phyloP scores from a whole-genome alignment of 1,140 invertebrate genomes.

The Diachasmimorpha longicaudata region DNA sequence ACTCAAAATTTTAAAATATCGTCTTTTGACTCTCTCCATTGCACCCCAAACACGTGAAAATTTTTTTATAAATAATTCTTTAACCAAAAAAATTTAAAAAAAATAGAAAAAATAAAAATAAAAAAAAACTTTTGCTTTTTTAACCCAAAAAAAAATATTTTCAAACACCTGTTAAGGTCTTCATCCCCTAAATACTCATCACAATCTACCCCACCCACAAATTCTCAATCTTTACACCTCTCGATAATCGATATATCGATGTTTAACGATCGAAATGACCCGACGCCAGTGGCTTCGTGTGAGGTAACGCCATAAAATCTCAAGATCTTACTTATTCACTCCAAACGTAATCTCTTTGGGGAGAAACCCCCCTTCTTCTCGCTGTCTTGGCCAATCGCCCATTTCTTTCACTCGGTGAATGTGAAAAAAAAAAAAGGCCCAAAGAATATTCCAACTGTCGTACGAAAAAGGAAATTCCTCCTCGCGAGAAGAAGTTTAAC shows the following conservation, averaged over 20 bases:
- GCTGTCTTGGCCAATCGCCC: constrained; percentile 33
- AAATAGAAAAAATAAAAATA: too few species aligned
- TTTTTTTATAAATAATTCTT: too few species aligned
- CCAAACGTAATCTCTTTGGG: constrained; percentile 39
- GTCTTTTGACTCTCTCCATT: too few species aligned
- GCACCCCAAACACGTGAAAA: too few species aligned
- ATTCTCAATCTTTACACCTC: not conserved
- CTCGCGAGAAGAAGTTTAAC: not conserved
- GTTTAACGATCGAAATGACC: not conserved
- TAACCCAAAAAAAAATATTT: not conserved
- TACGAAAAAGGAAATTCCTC: not conserved
- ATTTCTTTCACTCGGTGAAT: constrained; percentile 40
- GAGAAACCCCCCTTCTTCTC: constrained; percentile 6
- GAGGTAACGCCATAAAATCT: constrained; percentile 52
- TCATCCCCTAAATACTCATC: not conserved
- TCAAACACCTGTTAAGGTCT: not conserved
- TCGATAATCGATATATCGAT: not conserved
- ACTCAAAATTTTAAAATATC: too few species aligned
- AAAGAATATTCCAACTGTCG: constrained; percentile 35
- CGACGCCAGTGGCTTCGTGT: constrained; percentile 35
- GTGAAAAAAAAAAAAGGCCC: constrained; percentile 23
- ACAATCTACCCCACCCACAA: not conserved
- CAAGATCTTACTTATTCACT: constrained; percentile 47
- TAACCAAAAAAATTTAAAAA: too few species aligned
- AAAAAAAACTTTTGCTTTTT: too few species aligned